Base-by-base conservation (phyloP, 2,113 vertebrate genomes). In the Sardina pilchardus region DNA sequence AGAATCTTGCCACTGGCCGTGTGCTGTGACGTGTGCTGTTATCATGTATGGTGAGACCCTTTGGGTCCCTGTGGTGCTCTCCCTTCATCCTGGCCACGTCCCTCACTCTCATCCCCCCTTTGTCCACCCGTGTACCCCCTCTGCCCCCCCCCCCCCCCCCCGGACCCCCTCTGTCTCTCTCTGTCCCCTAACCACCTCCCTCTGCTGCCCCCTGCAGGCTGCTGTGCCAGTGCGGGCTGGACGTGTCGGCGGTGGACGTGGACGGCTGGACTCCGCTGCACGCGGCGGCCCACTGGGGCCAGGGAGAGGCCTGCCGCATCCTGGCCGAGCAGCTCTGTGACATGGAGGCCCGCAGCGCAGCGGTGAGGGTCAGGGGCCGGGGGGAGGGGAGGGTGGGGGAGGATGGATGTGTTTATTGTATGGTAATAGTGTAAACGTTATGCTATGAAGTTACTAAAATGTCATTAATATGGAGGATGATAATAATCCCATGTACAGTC, bases 181-280 rank as follows among this genome's bases (percentile, higher is more conserved):
- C 8, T 6, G 34, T 21, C 36, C 9, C 12, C 16, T 3, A 10
- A 24, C 85, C 86, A 90, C 56, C 86, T 90, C 87, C 50, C 86
- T 90, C 87, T 82, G 81, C 81, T 80, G 6, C 83, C 24, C 81
- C 4, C n/a, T 16, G 39, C 91, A 99, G 98, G 90, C 95, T 98
- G 50, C 89, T 99, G 86, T 97, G 97, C 90, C 97, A 98, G 92
- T 97, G 97, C 85, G 97, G 97, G 9, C 95, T 96, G 89, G 96
- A 98, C 50, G 89, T 98, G 89, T 97, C 97, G 0, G 95, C 96
- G 44, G 94, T 94, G 87, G 98, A 99, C 92, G 93, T 93, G 0
- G 97, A 99, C 3, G 97, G 97, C 88, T 99, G 98, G 98, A 99
- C 98, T 0, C 97, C 98, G 0, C 96, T 99, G 2, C 98, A 99